Evolutionary conservation across 1,140 invertebrate genomes (phyloP), one percentile per base, ranked within the genome.

Genomic region (Vollenhovia emeryi): DNA sequence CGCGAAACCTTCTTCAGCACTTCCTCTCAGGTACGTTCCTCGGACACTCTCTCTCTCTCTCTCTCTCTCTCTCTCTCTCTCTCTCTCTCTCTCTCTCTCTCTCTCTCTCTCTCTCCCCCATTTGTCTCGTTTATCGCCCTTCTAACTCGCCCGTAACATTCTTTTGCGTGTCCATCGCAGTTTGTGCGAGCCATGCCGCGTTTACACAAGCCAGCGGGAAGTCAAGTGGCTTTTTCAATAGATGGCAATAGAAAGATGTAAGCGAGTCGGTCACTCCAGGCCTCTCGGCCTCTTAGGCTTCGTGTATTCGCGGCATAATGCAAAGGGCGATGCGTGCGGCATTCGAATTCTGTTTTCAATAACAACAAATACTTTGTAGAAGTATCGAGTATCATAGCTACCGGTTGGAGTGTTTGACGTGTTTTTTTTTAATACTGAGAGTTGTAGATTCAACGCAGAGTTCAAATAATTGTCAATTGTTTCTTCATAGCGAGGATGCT

Each of bases 181-280:
- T 30, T 76, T 60, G 21, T 66, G 55, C 36, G 24, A 60, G 36
- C 57, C 3, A 33, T 48, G 57, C 48, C 71, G 71, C 18, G 40
- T 76, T 76, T 76, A 62, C 27, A 78, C 74, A 78, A 78, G 40
- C 8, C 21, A 64, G 24, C 74, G 74, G 74, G 57, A 30, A 76
- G 36, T 76, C 74, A 60, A 64, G 40, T 64, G 40, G 27, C 74
- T 78, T 78, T 78, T 78, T 78, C 24, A 62, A 48, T 30, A 30
- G n/a, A 24, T 64, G 40, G 24, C 50, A 78, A 78, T 78, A 78
- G 62, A 55, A 48, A 64, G 21, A 36, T 50, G 21, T 18, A n/a
- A 62, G 40, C 57, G 33, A 30, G 24, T 15, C 18, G 13, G 13
- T 60, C 36, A 15, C 18, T 33, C 11, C 24, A 66, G 9, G 40